Percentiles rank a stretch among this genome's conserved stretches.
Evolutionary conservation across 2,797 vertebrate species (phyloP).

Genomic region (Enteromius viviparus): DNA sequence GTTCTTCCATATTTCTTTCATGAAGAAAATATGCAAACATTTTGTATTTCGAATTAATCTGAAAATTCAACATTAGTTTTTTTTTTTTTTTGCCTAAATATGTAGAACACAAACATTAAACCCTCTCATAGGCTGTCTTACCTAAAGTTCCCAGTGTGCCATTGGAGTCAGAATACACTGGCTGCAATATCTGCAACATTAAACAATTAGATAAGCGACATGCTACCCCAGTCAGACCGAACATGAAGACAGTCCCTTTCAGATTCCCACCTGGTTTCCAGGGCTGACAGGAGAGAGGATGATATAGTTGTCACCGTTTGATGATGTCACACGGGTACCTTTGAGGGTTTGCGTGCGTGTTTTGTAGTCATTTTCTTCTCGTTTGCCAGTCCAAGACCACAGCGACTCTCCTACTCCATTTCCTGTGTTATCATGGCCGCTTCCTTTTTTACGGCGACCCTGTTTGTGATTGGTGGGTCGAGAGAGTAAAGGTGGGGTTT

Average conservation of each 20-base stretch:
- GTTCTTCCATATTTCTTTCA: neutral
- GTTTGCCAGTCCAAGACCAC: constrained; percentile 61
- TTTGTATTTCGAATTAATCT: neutral
- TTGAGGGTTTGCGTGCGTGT: constrained; percentile 68
- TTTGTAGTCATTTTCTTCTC: constrained; percentile 67
- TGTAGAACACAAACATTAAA: neutral
- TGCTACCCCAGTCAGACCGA: neutral
- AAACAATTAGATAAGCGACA: neutral
- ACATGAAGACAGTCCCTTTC: neutral
- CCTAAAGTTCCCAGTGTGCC: constrained; percentile 70
- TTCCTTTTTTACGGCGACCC: constrained; percentile 77
- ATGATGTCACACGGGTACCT: constrained; percentile 78
- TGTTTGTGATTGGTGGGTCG: constrained; percentile 77
- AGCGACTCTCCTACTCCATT: constrained; percentile 46
- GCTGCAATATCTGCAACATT: constrained; percentile 81
- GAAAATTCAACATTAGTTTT: neutral
- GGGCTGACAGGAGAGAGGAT: constrained; percentile 86
- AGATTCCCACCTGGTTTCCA: constrained; percentile 82
- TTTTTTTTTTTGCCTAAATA: too few species aligned
- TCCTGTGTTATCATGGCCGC: constrained; percentile 63
- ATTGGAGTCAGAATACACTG: constrained; percentile 80
- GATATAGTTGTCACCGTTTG: constrained; percentile 90
- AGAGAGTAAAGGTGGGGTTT: constrained; percentile 70
- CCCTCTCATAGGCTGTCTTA: constrained; percentile 63
- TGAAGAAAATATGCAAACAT: neutral